Conservation (phyloP, 2,113 vertebrate genomes). For the Corythaeola cristata region DNA sequence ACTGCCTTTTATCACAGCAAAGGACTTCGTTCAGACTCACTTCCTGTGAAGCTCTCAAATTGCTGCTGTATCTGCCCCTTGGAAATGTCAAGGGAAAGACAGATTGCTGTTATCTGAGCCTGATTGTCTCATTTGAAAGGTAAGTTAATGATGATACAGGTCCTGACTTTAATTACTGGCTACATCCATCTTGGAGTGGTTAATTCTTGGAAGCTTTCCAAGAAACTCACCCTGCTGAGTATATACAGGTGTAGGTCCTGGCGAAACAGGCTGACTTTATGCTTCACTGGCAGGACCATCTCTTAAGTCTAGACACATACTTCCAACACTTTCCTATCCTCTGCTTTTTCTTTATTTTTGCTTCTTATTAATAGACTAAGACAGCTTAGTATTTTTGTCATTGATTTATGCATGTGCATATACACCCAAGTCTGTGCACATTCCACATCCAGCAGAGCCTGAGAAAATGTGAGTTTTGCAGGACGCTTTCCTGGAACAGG, state of each 20-base stretch:
- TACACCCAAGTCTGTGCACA: not conserved
- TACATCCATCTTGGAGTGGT: not conserved
- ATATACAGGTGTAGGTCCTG: not conserved
- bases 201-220: slow-evolving; percentile 34
- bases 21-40: not conserved
- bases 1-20: not conserved
- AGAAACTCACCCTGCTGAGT: not conserved
- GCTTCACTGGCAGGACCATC: not conserved
- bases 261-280: not conserved
- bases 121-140: not conserved
- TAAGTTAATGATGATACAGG: slow-evolving; percentile 45
- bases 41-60: slow-evolving; percentile 41
- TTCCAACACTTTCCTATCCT: not conserved
- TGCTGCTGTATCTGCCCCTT: slow-evolving; percentile 51
- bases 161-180: slow-evolving; percentile 19
- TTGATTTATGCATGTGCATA: not conserved
- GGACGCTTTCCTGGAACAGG: slow-evolving; percentile 9
- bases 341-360: slow-evolving; percentile 20
- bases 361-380: not conserved
- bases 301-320: not conserved
- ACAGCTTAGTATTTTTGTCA: not conserved
- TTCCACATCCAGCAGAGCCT: slow-evolving; percentile 20
- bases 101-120: slow-evolving; percentile 33
- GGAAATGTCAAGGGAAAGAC: slow-evolving; percentile 32
- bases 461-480: not conserved